A percentile compares a stretch with the other conserved stretches of the same genome.
Evolutionary conservation across 2,113 vertebrate genomes (phyloP).

Genomic region (Aleadryas rufinucha): DNA sequence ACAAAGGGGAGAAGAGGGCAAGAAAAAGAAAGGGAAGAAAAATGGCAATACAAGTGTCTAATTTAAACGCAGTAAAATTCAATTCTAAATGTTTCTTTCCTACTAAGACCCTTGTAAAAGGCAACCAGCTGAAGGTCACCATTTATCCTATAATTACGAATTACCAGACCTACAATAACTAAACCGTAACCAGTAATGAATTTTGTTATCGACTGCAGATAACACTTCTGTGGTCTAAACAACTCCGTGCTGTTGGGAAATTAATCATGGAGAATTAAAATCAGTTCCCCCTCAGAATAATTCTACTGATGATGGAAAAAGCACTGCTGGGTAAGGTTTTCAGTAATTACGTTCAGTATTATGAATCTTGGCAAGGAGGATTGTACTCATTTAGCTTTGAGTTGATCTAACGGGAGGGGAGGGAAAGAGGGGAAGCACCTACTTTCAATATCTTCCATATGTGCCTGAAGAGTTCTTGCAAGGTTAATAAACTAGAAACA

Average conservation of each 20-base stretch:
- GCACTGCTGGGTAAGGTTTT: not conserved
- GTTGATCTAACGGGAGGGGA: slow-evolving; percentile 54
- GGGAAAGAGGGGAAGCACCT: slow-evolving; percentile 73
- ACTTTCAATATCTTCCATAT: slow-evolving; percentile 99
- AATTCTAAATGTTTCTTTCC: not conserved
- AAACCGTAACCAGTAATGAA: not conserved
- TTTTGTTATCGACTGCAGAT: not conserved
- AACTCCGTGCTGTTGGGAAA: not conserved
- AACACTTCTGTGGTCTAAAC: not conserved
- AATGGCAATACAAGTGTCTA: not conserved
- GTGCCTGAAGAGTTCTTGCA: slow-evolving; percentile 97
- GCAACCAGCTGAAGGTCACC: not conserved
- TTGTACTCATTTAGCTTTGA: slow-evolving; percentile 50
- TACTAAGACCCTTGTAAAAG: not conserved
- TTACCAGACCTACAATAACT: not conserved
- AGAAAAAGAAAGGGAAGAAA: not conserved
- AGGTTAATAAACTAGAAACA: slow-evolving; percentile 98
- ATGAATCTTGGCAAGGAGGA: slow-evolving; percentile 45
- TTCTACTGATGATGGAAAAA: not conserved
- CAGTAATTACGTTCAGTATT: not conserved
- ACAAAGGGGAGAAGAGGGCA: not conserved
- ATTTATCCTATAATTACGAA: rapidly evolving
- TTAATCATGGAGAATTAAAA: not conserved
- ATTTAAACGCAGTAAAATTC: not conserved
- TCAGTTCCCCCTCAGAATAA: not conserved